These are phyloP conservation scores for Holotrichia oblita DNA, from an alignment of 1,140 invertebrate genomes.

Conservation along the genomic window DNA sequence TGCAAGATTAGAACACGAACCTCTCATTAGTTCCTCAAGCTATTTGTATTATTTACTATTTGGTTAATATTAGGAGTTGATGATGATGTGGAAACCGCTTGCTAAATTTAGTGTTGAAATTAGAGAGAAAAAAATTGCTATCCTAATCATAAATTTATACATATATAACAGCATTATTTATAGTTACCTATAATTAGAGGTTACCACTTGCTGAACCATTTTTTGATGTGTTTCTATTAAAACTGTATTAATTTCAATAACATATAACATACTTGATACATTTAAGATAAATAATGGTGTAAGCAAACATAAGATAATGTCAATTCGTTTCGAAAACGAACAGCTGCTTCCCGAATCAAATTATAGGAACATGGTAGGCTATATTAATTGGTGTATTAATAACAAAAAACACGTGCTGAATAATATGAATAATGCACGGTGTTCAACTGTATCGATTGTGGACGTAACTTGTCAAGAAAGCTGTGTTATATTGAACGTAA, in stretches of 20 bases:
- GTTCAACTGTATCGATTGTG: not conserved
- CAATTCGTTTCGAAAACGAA: not conserved
- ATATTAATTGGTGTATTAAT: conserved; percentile 17
- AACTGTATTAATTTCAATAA: too few relatives aligned
- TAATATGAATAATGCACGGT: not conserved
- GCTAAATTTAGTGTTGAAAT: too few relatives aligned
- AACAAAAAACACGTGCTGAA: conserved; percentile 34
- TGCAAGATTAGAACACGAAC: not conserved
- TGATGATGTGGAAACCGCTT: too few relatives aligned
- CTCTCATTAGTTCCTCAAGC: not conserved
- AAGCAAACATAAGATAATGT: not conserved
- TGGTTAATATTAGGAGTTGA: too few relatives aligned
- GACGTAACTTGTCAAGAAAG: conserved; percentile 17
- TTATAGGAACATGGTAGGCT: not conserved
- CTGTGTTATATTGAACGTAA: conserved; percentile 18
- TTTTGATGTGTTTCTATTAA: too few relatives aligned
- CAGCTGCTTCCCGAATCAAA: not conserved
- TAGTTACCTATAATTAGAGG: too few relatives aligned
- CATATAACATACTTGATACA: too few relatives aligned
- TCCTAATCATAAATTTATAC: too few relatives aligned
- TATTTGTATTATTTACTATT: too few relatives aligned
- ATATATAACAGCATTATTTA: too few relatives aligned
- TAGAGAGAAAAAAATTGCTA: too few relatives aligned
- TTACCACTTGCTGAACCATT: too few relatives aligned
- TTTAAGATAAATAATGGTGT: conserved; percentile 11